phyloP scores from a whole-genome alignment of 2,113 vertebrate genomes.

The Trinectes maculatus region DNA sequence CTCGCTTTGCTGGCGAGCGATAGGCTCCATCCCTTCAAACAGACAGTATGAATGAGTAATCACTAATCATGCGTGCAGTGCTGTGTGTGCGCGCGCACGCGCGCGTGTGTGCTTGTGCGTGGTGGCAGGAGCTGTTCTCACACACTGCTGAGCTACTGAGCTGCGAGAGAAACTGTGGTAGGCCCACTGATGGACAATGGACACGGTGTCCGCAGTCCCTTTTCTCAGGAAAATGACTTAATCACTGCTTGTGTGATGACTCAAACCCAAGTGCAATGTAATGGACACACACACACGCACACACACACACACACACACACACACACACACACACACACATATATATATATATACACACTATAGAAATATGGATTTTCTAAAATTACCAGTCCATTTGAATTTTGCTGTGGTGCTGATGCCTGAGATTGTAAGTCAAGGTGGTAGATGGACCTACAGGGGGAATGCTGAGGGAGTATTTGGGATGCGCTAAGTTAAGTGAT shows the following conservation, averaged over 20 bases:
- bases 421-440: constrained; percentile 41
- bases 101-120: not conserved
- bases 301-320: too few relatives aligned
- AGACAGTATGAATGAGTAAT: constrained; percentile 69
- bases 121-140: constrained; percentile 37
- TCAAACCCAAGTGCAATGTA: constrained; percentile 30
- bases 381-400: constrained; percentile 2
- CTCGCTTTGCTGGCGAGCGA: constrained; percentile 37
- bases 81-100: not conserved
- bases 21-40: constrained; percentile 34
- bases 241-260: constrained; percentile 54
- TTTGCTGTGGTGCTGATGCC: not conserved
- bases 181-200: constrained; percentile 61
- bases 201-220: constrained; percentile 52
- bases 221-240: constrained; percentile 50
- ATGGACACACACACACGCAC: too few relatives aligned
- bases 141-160: constrained; percentile 56
- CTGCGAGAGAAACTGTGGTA: constrained; percentile 69
- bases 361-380: too few relatives aligned
- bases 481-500: constrained; percentile 39
- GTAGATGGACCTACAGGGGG: constrained; percentile 20
- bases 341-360: too few relatives aligned
- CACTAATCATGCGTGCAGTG: constrained; percentile 43
- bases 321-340: too few relatives aligned
- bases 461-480: constrained; percentile 15